Evolutionary conservation across 2,888 invertebrate genomes (phyloP).

Genomic region (Pinctada fucata): DNA sequence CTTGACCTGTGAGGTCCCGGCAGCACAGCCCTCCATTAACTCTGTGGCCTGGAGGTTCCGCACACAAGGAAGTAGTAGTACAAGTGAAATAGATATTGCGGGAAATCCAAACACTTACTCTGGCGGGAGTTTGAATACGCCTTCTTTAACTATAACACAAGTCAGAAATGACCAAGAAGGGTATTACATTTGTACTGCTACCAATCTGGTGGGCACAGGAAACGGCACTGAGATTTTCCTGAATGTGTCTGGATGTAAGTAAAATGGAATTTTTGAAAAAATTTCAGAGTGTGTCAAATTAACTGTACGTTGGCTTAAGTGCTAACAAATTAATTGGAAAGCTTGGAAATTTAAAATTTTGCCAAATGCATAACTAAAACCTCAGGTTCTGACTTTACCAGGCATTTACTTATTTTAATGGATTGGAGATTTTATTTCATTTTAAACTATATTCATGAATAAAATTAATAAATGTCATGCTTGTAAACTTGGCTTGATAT

Average conservation of each 20-base stretch:
- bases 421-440: too few species aligned
- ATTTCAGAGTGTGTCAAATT: too few species aligned
- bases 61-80: not conserved
- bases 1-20: slow-evolving; percentile 28
- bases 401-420: too few species aligned
- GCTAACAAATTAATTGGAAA: too few species aligned
- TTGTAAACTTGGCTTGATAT: too few species aligned
- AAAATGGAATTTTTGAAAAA: not conserved
- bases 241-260: slow-evolving; percentile 34
- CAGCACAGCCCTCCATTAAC: slow-evolving; percentile 18
- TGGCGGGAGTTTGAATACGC: slow-evolving; percentile 24
- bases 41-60: slow-evolving; percentile 26
- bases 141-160: slow-evolving; percentile 28
- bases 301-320: too few species aligned
- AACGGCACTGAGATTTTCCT: slow-evolving; percentile 29
- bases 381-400: too few species aligned
- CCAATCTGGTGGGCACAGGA: slow-evolving; percentile 30
- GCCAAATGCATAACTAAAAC: too few species aligned
- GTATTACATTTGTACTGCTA: slow-evolving; percentile 29
- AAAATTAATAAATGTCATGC: too few species aligned
- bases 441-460: too few species aligned
- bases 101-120: slow-evolving; percentile 9
- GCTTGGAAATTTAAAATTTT: too few species aligned
- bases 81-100: not conserved
- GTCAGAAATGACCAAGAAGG: slow-evolving; percentile 26